Evolutionary conservation across 1,140 invertebrate species (phyloP).

Genomic region (Drosophila biarmipes): DNA sequence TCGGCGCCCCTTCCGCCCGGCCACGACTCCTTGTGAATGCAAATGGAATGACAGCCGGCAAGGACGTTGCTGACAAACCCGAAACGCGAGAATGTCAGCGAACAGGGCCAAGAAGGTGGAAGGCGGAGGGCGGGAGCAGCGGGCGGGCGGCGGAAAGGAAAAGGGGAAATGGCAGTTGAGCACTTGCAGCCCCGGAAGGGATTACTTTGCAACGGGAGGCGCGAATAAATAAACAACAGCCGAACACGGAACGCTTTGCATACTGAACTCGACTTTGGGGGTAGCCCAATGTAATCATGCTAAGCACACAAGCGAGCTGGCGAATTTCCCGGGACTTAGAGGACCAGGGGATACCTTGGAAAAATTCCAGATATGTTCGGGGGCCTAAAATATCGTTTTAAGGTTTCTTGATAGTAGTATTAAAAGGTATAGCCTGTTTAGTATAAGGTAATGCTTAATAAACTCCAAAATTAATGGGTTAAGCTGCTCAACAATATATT

Average conservation of each 20-base stretch:
- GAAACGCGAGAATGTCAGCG: conserved; percentile 79
- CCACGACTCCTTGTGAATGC: conserved; percentile 53
- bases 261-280: conserved; percentile 36
- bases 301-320: conserved; percentile 48
- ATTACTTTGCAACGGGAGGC: conserved; percentile 64
- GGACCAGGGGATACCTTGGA: background rate
- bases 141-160: background rate
- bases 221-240: conserved; percentile 56
- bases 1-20: background rate
- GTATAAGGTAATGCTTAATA: too few relatives aligned
- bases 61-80: conserved; percentile 80
- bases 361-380: background rate
- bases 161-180: conserved; percentile 29
- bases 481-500: too few relatives aligned
- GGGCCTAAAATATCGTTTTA: too few relatives aligned
- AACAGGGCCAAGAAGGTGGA: conserved; percentile 39
- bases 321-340: background rate
- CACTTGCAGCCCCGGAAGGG: conserved; percentile 70
- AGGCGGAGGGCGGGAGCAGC: background rate
- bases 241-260: conserved; percentile 52
- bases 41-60: conserved; percentile 78
- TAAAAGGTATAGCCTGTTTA: too few relatives aligned
- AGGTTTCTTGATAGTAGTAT: too few relatives aligned
- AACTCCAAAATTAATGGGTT: too few relatives aligned
- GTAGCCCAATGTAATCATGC: conserved; percentile 46